Base-by-base conservation (phyloP, 2,797 vertebrate genomes). In the Hypotaenidia philippensis region DNA sequence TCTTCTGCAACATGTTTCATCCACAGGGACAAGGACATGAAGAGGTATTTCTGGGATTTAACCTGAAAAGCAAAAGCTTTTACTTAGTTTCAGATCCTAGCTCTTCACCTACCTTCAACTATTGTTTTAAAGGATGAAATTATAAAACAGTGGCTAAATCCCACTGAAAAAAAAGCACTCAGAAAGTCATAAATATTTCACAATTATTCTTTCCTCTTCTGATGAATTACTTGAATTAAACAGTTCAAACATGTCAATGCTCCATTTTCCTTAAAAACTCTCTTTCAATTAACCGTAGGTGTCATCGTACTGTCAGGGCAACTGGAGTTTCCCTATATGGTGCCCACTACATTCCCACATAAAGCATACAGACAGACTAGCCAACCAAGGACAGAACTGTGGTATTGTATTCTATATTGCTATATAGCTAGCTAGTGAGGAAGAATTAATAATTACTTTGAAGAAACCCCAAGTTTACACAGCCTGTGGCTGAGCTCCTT, bases 1-100 rank as follows among this genome's bases (percentile, higher is more conserved):
- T 99, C 99, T 59, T 99, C 99, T 1, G 99, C 96, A 29, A 99
- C 97, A 2, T 99, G 98, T 93, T 99, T 99, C 98, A 99, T 99
- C 99, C 99, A 99, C 34, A 94, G 49, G 29, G 98, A 96, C 26
- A 99, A 75, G 13, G 97, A 98, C 17, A 89, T 91, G 11, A 98
- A 98, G 83, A 99, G 98, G 70, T 98, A 98, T 64, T 98, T 97
- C 80, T 98, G 98, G 4, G 98, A 98, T 90, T 96, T 98, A 25
- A 90, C 19, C 99, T 99, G 45, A 85, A 94, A 80, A 94, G 15
- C 29, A 91, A 95, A 96, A 76, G 4, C 2, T 18, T 79, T 44
- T 36, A 14, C n/a, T 86, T 55, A 65, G 25, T 81, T 93, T 86
- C 50, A 81, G 23, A 69, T 57, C 80, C n/a, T 34, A 75, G 20